Conservation (phyloP, 2,888 invertebrate genomes). For the Abrostola triplasia region DNA sequence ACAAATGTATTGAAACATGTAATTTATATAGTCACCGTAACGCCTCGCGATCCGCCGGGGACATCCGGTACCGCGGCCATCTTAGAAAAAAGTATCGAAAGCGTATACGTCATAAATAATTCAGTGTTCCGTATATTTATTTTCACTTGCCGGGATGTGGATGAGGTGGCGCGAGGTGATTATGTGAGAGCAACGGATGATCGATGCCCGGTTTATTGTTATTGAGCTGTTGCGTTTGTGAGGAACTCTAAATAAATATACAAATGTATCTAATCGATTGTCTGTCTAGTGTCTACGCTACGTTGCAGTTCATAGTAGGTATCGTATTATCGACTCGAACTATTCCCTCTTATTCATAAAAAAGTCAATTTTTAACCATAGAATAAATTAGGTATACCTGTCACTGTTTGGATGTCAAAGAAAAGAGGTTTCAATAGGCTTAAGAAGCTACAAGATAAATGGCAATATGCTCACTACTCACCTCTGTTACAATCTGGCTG, state of each 20-base stretch:
- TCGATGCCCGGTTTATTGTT: slow-evolving; percentile 41
- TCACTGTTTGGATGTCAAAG: too few species aligned
- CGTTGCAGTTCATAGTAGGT: too few species aligned
- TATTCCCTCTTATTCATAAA: too few species aligned
- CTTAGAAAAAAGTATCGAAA: slow-evolving; percentile 59
- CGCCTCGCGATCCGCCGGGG: slow-evolving; percentile 61
- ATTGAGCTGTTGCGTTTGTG: slow-evolving; percentile 17
- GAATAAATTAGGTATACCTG: too few species aligned
- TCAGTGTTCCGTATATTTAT: slow-evolving; percentile 59
- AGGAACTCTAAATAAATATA: slow-evolving; percentile 12
- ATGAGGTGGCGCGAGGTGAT: slow-evolving; percentile 42
- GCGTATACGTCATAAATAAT: slow-evolving; percentile 56
- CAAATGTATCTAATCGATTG: not conserved
- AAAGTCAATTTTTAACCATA: too few species aligned
- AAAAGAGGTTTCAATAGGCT: too few species aligned
- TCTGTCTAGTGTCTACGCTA: not conserved
- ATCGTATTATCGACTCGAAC: too few species aligned
- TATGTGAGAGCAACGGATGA: slow-evolving; percentile 36
- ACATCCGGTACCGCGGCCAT: slow-evolving; percentile 61
- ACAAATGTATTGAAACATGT: slow-evolving; percentile 46
- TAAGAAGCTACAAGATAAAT: too few species aligned
- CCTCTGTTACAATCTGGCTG: too few species aligned
- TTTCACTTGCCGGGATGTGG: slow-evolving; percentile 49
- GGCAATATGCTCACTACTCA: too few species aligned
- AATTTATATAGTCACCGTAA: slow-evolving; percentile 52